A percentile compares a stretch with the other conserved stretches of the same genome.
Evolutionary conservation across 2,113 vertebrate species (phyloP).

Genomic region (Periophthalmodon schlosseri): DNA sequence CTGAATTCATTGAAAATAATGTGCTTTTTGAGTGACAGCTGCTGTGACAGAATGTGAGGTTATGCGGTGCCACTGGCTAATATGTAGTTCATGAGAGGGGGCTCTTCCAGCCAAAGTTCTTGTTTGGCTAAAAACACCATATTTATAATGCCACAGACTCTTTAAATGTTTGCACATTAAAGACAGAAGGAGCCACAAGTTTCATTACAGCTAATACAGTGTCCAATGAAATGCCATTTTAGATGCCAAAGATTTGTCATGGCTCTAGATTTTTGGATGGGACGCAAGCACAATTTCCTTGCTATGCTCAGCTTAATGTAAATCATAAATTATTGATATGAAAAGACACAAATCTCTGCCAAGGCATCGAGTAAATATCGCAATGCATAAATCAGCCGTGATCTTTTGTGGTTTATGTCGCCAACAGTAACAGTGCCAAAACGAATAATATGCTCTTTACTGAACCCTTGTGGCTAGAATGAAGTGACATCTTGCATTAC

Average conservation of each 20-base stretch:
- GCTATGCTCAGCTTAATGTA: not conserved
- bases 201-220: not conserved
- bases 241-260: not conserved
- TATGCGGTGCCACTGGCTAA: conserved; percentile 1
- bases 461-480: not conserved
- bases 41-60: conserved; percentile 8
- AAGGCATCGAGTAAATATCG: not conserved
- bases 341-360: not conserved
- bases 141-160: not conserved
- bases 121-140: conserved; percentile 2
- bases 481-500: too few relatives aligned
- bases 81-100: not conserved
- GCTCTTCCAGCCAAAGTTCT: not conserved
- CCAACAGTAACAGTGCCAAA: not conserved
- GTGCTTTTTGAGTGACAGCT: not conserved
- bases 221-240: not conserved
- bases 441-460: not conserved
- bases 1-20: not conserved
- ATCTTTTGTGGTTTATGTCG: not conserved
- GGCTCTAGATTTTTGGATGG: not conserved
- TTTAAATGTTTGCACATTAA: not conserved
- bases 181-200: not conserved
- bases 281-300: not conserved
- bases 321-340: too few relatives aligned
- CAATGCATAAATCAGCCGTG: not conserved